These are phyloP conservation scores for Drosophila imparisetae DNA, from an alignment of 2,888 invertebrate genomes.

Conservation along the genomic window DNA sequence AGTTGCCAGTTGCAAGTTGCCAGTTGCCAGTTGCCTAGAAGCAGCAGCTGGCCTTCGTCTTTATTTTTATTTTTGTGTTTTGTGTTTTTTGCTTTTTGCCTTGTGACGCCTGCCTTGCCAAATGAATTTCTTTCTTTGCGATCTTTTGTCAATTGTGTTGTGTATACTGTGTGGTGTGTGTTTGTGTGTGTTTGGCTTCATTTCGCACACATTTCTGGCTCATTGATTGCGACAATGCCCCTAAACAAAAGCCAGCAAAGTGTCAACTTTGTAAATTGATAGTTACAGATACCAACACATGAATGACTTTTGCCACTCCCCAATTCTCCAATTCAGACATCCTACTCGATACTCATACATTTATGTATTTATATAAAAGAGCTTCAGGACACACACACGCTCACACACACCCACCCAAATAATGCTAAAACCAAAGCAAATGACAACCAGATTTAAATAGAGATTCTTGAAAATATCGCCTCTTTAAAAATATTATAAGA, in stretches of 20 bases:
- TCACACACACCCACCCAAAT: neutral
- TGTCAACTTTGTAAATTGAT: slow-evolving; percentile 70
- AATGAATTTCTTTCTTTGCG: slow-evolving; percentile 29
- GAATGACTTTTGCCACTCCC: slow-evolving; percentile 31
- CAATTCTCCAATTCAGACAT: slow-evolving; percentile 8
- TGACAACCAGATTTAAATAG: neutral
- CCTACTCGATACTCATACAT: neutral
- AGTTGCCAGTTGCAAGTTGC: neutral
- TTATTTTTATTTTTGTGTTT: neutral
- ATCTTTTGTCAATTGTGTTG: slow-evolving; percentile 20
- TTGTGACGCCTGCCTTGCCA: slow-evolving; percentile 9
- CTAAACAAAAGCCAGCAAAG: slow-evolving; percentile 65
- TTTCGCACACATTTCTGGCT: slow-evolving; percentile 61
- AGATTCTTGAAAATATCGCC: neutral
- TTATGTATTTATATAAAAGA: neutral
- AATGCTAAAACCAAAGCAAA: neutral
- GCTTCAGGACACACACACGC: neutral
- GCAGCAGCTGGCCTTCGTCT: slow-evolving; percentile 1
- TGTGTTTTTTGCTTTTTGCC: neutral
- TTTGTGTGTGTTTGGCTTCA: slow-evolving; percentile 9
- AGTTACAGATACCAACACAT: slow-evolving; percentile 55
- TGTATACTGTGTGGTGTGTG: slow-evolving; percentile 15
- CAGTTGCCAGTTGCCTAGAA: slow-evolving; percentile 1
- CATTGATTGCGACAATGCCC: slow-evolving; percentile 59
- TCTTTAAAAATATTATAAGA: neutral